Evolutionary conservation across 2,888 invertebrate species (phyloP).

Genomic region (Drosophila kuntzei): DNA sequence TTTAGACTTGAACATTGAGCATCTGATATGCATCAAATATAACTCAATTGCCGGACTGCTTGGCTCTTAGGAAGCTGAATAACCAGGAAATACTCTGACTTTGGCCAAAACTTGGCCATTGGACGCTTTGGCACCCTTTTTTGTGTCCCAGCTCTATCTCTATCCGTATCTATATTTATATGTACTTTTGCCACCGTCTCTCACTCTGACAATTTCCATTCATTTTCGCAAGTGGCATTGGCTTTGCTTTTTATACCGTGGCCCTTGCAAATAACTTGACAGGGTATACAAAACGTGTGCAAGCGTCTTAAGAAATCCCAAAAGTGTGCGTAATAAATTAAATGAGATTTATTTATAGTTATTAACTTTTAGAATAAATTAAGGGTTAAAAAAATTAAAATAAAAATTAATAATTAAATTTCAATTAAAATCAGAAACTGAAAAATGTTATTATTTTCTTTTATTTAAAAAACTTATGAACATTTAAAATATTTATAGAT

Average conservation of each 20-base stretch:
- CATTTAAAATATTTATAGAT: too few species aligned
- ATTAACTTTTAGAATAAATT: too few species aligned
- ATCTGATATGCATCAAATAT: slow-evolving; percentile 80
- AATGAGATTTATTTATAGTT: too few species aligned
- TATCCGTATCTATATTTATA: slow-evolving; percentile 59
- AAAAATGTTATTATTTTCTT: too few species aligned
- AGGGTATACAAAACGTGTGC: slow-evolving; percentile 1
- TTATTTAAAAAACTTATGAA: too few species aligned
- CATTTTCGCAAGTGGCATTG: slow-evolving; percentile 75
- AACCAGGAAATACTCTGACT: slow-evolving; percentile 78
- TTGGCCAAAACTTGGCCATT: slow-evolving; percentile 60
- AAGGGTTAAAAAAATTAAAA: too few species aligned
- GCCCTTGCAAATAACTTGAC: background rate
- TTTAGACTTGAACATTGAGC: slow-evolving; percentile 66
- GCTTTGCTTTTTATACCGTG: slow-evolving; percentile 54
- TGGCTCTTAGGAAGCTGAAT: slow-evolving; percentile 68
- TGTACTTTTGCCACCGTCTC: slow-evolving; percentile 38
- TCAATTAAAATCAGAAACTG: too few species aligned
- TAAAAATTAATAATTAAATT: too few species aligned
- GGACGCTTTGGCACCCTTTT: slow-evolving; percentile 47
- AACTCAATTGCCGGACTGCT: slow-evolving; percentile 75
- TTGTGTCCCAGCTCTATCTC: slow-evolving; percentile 15
- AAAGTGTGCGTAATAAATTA: too few species aligned
- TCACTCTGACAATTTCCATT: slow-evolving; percentile 65
- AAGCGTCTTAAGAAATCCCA: too few species aligned